phyloP scores from a whole-genome alignment of 1,140 invertebrate species.

The Drosophila nasuta region DNA sequence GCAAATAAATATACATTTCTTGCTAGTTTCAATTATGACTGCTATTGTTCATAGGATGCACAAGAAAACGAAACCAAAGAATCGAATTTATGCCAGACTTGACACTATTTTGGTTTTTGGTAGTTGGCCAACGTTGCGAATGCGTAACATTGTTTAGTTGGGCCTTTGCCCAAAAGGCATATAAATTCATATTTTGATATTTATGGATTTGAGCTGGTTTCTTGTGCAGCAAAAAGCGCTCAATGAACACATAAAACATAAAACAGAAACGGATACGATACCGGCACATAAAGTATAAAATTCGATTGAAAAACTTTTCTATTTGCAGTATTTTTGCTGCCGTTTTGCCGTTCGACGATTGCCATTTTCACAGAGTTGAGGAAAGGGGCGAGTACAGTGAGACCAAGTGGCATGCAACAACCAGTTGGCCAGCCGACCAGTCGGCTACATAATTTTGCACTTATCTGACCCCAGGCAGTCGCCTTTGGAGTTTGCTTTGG shows the following conservation, averaged over 20 bases:
- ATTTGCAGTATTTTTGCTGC: constrained; percentile 29
- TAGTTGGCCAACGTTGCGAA: constrained; percentile 44
- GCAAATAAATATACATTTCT: constrained; percentile 26
- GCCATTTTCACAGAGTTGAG: neutral
- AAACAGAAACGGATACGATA: constrained; percentile 49
- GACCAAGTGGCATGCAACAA: constrained; percentile 19
- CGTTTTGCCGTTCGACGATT: constrained; percentile 5
- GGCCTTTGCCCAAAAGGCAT: constrained; percentile 6
- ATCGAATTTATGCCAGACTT: constrained; percentile 31
- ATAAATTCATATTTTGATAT: constrained; percentile 51
- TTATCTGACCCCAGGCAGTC: constrained; percentile 71
- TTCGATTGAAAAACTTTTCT: constrained; percentile 76
- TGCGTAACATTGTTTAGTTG: constrained; percentile 43
- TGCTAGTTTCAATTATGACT: constrained; percentile 32
- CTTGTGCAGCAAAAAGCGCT: constrained; percentile 39
- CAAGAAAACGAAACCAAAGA: constrained; percentile 9
- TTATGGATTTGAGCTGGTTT: constrained; percentile 44
- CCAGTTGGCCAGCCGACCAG: constrained; percentile 2
- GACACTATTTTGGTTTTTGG: constrained; percentile 41
- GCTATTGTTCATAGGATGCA: constrained; percentile 1
- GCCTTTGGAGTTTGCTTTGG: constrained; percentile 41
- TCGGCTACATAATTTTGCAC: constrained; percentile 73
- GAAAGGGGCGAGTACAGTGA: constrained; percentile 15
- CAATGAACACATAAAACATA: constrained; percentile 28
- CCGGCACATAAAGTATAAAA: constrained; percentile 61